phyloP scores from a whole-genome alignment of 92 coral and sea anemone species.

The Palythoa grandis region DNA sequence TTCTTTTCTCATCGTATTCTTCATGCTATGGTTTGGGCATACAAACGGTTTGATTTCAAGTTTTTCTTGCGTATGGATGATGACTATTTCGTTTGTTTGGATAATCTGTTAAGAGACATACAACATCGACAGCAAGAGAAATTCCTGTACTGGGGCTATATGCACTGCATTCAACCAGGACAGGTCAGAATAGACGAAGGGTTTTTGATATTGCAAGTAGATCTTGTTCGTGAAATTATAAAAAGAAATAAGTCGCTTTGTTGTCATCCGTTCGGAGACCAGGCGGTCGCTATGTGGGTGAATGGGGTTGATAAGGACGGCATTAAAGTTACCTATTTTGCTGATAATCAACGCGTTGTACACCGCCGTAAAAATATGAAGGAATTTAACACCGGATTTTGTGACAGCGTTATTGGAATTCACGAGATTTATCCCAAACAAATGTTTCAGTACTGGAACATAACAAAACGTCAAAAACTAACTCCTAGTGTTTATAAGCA shows the following conservation, averaged over 20 bases:
- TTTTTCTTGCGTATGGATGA: constrained; percentile 61
- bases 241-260: constrained; percentile 53
- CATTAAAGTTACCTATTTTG: constrained; percentile 51
- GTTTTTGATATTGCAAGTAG: constrained; percentile 43
- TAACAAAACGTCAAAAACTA: constrained; percentile 41
- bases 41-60: constrained; percentile 49
- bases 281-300: constrained; percentile 65
- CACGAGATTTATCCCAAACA: constrained; percentile 56
- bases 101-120: constrained; percentile 48
- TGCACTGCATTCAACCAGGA: constrained; percentile 45
- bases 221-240: constrained; percentile 52
- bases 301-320: constrained; percentile 52
- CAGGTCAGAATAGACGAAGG: constrained; percentile 62
- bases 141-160: constrained; percentile 58
- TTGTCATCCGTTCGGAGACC: constrained; percentile 60
- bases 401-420: constrained; percentile 41
- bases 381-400: not conserved
- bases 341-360: constrained; percentile 51
- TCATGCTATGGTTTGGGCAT: constrained; percentile 56
- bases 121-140: constrained; percentile 55
- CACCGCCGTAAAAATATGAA: constrained; percentile 26
- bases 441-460: constrained; percentile 51
- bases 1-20: too few species aligned
- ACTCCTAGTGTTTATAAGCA: not conserved
- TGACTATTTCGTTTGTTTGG: constrained; percentile 66